phyloP scores from a whole-genome alignment of 2,797 vertebrate genomes.

The Coregonus suidteri region DNA sequence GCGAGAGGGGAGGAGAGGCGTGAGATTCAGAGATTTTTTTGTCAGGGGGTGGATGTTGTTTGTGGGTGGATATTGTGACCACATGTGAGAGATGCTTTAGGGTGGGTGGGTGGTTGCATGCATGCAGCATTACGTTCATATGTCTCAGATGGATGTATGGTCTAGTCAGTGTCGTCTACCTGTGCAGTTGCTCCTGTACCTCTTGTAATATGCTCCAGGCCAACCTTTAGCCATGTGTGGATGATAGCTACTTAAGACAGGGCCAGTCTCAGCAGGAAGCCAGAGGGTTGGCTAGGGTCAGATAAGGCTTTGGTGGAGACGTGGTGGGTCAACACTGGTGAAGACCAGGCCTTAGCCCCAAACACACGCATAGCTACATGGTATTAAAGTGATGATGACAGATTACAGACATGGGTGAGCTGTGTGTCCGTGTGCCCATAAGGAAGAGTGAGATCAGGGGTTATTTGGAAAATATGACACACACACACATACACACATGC shows the following conservation, averaged over 20 bases:
- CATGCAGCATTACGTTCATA: constrained; percentile 57
- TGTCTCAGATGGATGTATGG: constrained; percentile 38
- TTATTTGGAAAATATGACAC: neutral
- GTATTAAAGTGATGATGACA: constrained; percentile 59
- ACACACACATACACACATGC: constrained; percentile 4
- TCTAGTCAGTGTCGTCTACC: constrained; percentile 52
- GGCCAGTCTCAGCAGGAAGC: constrained; percentile 36
- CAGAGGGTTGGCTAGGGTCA: constrained; percentile 56
- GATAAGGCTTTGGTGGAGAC: constrained; percentile 52
- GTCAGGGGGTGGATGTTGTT: constrained; percentile 42
- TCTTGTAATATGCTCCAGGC: constrained; percentile 50
- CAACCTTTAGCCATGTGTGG: constrained; percentile 55
- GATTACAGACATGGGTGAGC: constrained; percentile 59
- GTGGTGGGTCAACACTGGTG: constrained; percentile 58
- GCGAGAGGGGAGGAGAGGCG: constrained; percentile 55
- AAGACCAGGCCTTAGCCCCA: constrained; percentile 49
- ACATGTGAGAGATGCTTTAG: constrained; percentile 65
- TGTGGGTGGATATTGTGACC: constrained; percentile 62
- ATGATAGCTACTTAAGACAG: constrained; percentile 59
- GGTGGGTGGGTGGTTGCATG: constrained; percentile 29
- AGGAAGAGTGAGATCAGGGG: constrained; percentile 14
- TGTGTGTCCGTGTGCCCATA: constrained; percentile 5
- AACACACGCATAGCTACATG: constrained; percentile 64
- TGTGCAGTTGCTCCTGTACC: neutral
- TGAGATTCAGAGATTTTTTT: constrained; percentile 48